Conservation (phyloP, 2,888 invertebrate species). For the Nematopogon swammerdamellus region DNA sequence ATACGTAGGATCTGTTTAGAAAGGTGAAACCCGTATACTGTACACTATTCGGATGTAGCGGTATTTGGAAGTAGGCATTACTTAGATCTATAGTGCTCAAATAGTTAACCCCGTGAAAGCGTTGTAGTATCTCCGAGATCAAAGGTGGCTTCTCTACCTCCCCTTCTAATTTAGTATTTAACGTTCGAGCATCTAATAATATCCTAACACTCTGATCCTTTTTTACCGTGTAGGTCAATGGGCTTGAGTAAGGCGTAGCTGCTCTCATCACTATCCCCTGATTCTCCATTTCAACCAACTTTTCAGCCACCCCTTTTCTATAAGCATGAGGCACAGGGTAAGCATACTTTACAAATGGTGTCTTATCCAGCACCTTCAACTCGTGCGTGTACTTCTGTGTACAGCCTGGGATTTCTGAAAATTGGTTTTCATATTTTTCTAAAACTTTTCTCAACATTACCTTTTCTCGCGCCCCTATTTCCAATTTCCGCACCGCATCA, state of each 20-base stretch:
- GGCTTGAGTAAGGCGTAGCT: conserved; percentile 18
- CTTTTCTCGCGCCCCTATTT: too few relatives aligned
- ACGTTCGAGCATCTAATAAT: conserved; percentile 18
- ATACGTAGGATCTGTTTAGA: conserved; percentile 10
- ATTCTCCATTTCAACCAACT: conserved; percentile 16
- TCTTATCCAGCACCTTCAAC: conserved; percentile 12
- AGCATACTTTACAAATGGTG: conserved; percentile 11
- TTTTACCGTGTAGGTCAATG: conserved; percentile 17
- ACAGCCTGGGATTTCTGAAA: conserved; percentile 11
- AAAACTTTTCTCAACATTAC: too few relatives aligned
- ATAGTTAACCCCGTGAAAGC: conserved; percentile 12
- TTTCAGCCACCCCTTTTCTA: conserved; percentile 13
- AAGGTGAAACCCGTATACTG: conserved; percentile 11
- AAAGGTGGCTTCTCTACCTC: conserved; percentile 16
- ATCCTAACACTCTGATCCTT: conserved; percentile 18
- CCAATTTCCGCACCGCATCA: too few relatives aligned
- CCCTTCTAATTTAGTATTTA: conserved; percentile 17
- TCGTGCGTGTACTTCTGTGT: conserved; percentile 13
- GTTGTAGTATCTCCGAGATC: conserved; percentile 13
- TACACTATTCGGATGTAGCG: conserved; percentile 5
- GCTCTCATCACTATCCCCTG: conserved; percentile 18
- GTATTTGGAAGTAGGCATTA: conserved; percentile 13
- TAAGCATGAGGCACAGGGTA: conserved; percentile 19
- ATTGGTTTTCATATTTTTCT: not conserved
- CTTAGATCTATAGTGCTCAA: conserved; percentile 11